Percentiles rank a stretch among this genome's conserved stretches.
These are phyloP conservation scores for Tetraneura akinire DNA, from an alignment of 1,140 invertebrate genomes.

Conservation along the genomic window DNA sequence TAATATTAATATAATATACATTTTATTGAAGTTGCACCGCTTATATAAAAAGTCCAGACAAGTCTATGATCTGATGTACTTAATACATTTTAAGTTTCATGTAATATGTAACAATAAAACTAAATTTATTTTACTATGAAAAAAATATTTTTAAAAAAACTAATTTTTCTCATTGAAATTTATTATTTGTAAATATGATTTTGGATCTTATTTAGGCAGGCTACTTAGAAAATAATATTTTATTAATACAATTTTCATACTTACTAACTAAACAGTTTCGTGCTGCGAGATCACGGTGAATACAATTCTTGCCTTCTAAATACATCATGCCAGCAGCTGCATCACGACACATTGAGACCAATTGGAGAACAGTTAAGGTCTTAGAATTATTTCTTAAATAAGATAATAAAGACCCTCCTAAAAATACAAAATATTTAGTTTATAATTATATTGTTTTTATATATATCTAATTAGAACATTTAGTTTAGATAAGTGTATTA, in stretches of 20 bases:
- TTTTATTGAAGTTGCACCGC: no score
- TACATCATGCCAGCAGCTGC: slow-evolving; percentile 94
- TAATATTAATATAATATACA: no score
- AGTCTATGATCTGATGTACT: no score
- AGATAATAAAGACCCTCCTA: slow-evolving; percentile 85
- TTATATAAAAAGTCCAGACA: no score
- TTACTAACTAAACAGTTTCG: slow-evolving; percentile 89
- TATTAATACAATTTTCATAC: slow-evolving; percentile 51
- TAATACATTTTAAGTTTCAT: no score
- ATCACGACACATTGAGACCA: slow-evolving; percentile 90
- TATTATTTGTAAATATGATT: no score
- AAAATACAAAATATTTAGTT: slow-evolving; percentile 13
- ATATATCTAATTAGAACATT: not conserved
- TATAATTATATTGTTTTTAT: not conserved
- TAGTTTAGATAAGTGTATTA: not conserved
- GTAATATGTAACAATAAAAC: no score
- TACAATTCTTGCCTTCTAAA: slow-evolving; percentile 93
- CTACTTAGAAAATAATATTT: not conserved
- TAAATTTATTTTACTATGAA: no score
- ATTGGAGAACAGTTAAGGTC: slow-evolving; percentile 69
- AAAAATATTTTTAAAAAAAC: no score
- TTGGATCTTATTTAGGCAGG: no score
- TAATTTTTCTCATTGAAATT: no score
- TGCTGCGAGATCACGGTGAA: slow-evolving; percentile 93
- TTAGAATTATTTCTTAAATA: slow-evolving; percentile 80